Conservation (phyloP, 1,140 invertebrate genomes). For the Antheraea mylitta region DNA sequence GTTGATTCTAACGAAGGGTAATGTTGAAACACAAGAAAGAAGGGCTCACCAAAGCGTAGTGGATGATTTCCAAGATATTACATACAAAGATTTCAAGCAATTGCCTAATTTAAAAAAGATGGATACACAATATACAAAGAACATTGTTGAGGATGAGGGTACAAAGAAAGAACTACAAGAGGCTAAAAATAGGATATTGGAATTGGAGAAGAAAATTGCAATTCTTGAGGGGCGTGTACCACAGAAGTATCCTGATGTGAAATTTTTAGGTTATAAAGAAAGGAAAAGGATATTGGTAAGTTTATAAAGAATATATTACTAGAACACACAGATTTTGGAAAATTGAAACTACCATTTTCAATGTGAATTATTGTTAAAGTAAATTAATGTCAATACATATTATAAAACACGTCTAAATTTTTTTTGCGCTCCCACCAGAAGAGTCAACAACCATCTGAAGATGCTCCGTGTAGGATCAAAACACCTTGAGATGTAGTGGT, state of each 20-base stretch:
- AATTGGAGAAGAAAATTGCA: slow-evolving; percentile 86
- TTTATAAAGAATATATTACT: slow-evolving; percentile 14
- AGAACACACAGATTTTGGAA: no score
- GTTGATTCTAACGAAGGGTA: slow-evolving; percentile 48
- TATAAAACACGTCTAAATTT: no score
- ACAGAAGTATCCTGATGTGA: slow-evolving; percentile 94
- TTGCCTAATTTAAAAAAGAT: slow-evolving; percentile 40
- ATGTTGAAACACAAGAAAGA: slow-evolving; percentile 33
- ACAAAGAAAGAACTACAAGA: slow-evolving; percentile 80
- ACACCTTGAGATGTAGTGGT: no score
- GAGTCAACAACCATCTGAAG: no score
- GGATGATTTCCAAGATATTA: slow-evolving; percentile 42
- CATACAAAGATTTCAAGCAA: slow-evolving; percentile 45
- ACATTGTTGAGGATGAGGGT: slow-evolving; percentile 34
- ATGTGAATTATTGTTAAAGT: no score
- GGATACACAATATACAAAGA: slow-evolving; percentile 32
- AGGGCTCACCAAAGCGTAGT: slow-evolving; percentile 42
- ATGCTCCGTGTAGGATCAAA: no score
- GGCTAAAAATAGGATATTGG: slow-evolving; percentile 81
- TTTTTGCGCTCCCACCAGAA: no score
- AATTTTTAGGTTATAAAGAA: slow-evolving; percentile 93
- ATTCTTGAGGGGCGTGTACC: slow-evolving; percentile 85
- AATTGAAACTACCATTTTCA: no score
- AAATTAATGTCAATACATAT: no score
- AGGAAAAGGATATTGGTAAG: slow-evolving; percentile 93